Conservation (phyloP, 1,140 invertebrate genomes). For the Sinella curviseta region DNA sequence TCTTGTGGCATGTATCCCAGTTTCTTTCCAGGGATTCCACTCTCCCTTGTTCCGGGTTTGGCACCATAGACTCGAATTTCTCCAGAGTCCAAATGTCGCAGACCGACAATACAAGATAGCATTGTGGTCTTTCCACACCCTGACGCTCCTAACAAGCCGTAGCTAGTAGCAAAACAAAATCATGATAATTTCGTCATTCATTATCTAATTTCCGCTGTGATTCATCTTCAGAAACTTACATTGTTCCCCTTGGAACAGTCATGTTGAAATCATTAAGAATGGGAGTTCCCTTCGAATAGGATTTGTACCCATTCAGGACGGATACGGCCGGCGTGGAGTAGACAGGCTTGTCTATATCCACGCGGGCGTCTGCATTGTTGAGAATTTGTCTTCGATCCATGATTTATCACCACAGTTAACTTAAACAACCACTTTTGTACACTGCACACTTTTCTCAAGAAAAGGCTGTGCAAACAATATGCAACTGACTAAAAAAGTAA, state of each 20-base stretch:
- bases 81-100: slow-evolving; percentile 1
- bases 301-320: background rate
- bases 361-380: background rate
- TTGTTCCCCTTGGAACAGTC: slow-evolving; percentile 27
- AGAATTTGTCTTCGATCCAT: background rate
- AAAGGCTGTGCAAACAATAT: no score
- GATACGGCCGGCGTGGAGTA: background rate
- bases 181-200: background rate
- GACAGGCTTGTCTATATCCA: background rate
- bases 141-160: background rate
- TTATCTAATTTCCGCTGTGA: no score
- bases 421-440: no score
- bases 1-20: slow-evolving; percentile 63
- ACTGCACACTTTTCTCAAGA: no score
- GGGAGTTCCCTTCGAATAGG: background rate
- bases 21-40: slow-evolving; percentile 13
- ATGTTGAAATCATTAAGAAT: slow-evolving; percentile 17
- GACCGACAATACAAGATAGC: slow-evolving; percentile 16
- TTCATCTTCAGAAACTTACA: no score
- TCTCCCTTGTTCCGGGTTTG: background rate
- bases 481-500: no score
- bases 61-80: slow-evolving; percentile 19
- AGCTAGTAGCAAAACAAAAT: slow-evolving; percentile 13
- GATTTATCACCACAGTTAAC: background rate
- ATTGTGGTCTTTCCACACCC: slow-evolving; percentile 27